Base-by-base conservation (phyloP, 2,797 vertebrate genomes). In the Nyctalus aviator region DNA sequence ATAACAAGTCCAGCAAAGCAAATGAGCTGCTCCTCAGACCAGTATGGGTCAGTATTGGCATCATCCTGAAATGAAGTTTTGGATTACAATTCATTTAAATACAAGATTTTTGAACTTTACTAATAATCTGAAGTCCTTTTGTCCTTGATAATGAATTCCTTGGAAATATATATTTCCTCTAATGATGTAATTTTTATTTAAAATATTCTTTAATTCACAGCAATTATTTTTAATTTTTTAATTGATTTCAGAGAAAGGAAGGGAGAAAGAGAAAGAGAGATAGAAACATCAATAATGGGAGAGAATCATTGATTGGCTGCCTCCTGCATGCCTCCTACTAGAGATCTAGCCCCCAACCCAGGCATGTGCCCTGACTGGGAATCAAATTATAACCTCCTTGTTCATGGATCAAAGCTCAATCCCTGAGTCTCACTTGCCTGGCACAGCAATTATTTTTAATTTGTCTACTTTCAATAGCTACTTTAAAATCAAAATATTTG, bases 41-140 rank as follows among this genome's bases (percentile, higher is more conserved):
- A 99, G 96, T 99, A 99, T 0, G 99, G 99, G 87, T 99, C 99
- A 75, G 99, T 99, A 96, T 99, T 99, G 94, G 99, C 99, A 97
- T 99, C 99, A 94, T 99, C 99, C 99, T 99, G 66, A 46, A 95
- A 89, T 57, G 71, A 92, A 95, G 71, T 55, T n/a, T 3, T 79
- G 59, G 6, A 71, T 3, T n/a, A 37, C 4, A 85, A 71, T 94
- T 88, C 64, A 57, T 71, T 86, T 85, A 72, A 64, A 81, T 75
- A 5, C 17, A 69, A 84, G 27, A 48, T 46, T 21, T 86, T 48
- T 76, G 1, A 94, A 82, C 20, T 73, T 76, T 44, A 75, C 21
- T 77, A 71, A 89, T 73, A 96, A 81, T 27, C 46, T 41, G 64
- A 85, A 64, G 41, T 71, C 27, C 27, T 62, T 73, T 84, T 66